A percentile compares a stretch with the other conserved stretches of the same genome.
phyloP scores from a whole-genome alignment of 2,888 invertebrate species.

The Nycteola revayana region DNA sequence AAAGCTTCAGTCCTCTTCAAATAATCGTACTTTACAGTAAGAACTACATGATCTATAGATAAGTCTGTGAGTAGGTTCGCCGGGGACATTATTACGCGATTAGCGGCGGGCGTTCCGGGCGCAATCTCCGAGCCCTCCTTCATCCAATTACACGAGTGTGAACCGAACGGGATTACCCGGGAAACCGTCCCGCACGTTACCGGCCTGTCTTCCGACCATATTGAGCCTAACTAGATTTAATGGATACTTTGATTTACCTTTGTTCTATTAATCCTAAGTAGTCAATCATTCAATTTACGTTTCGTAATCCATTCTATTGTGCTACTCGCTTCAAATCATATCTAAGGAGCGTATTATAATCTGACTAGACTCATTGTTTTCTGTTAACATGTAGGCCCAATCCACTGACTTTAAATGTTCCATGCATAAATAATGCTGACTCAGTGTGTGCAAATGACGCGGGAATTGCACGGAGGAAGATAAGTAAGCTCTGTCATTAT shows the following conservation, averaged over 20 bases:
- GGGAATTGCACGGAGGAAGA: conserved; percentile 19
- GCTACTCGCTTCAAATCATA: too few species aligned
- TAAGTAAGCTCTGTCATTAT: conserved; percentile 42
- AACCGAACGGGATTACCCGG: conserved; percentile 68
- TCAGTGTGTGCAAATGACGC: too few species aligned
- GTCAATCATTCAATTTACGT: conserved; percentile 2
- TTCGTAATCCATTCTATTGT: too few species aligned
- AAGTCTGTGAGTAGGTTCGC: conserved; percentile 41
- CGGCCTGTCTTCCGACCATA: conserved; percentile 34
- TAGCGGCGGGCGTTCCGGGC: conserved; percentile 62
- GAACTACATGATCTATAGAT: conserved; percentile 36
- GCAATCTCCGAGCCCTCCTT: conserved; percentile 69
- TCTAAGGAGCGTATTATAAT: too few species aligned
- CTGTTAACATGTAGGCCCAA: too few species aligned
- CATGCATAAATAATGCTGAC: too few species aligned
- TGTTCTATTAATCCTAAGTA: conserved; percentile 9
- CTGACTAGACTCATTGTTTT: too few species aligned
- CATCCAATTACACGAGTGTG: conserved; percentile 78
- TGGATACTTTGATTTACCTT: conserved; percentile 12
- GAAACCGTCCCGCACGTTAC: conserved; percentile 44
- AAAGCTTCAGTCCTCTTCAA: neutral
- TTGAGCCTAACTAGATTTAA: conserved; percentile 43
- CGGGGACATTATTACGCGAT: conserved; percentile 71
- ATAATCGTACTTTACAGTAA: conserved; percentile 19
- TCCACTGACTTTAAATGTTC: too few species aligned